Percentiles rank a stretch among this genome's conserved stretches.
Conservation (phyloP, 1,140 invertebrate genomes). For the Argopecten irradians region DNA sequence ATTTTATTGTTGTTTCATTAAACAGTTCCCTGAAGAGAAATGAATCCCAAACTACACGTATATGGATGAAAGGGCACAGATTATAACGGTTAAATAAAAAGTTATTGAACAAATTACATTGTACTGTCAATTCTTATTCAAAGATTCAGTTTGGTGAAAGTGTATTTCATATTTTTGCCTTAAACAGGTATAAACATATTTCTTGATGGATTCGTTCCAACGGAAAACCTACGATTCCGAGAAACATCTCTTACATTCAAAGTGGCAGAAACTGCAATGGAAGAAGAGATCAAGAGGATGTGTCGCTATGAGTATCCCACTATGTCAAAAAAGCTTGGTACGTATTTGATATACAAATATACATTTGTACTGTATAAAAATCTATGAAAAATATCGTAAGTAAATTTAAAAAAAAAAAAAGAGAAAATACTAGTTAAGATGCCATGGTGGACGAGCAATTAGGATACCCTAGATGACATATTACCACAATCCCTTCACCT, state of each 20-base stretch:
- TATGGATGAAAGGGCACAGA: too few species aligned
- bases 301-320: constrained; percentile 96
- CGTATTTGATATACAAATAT: constrained; percentile 7
- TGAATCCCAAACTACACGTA: too few species aligned
- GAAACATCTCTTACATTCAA: constrained; percentile 98
- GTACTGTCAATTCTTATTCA: too few species aligned
- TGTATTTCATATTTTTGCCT: too few species aligned
- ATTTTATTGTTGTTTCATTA: too few species aligned
- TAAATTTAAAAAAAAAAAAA: too few species aligned
- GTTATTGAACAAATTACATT: too few species aligned
- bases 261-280: constrained; percentile 97
- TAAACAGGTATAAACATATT: constrained; percentile 97
- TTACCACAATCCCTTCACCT: too few species aligned
- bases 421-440: not conserved
- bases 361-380: not conserved
- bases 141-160: too few species aligned
- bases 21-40: too few species aligned
- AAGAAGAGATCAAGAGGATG: constrained; percentile 98
- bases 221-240: constrained; percentile 98
- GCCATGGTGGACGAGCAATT: not conserved
- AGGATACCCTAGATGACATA: not conserved
- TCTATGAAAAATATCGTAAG: too few species aligned
- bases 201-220: constrained; percentile 99
- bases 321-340: constrained; percentile 84
- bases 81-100: too few species aligned